Percentiles rank a stretch among this genome's conserved stretches.
These are phyloP conservation scores for Campoletis sonorensis DNA, from an alignment of 1,140 invertebrate species.

Conservation along the genomic window DNA sequence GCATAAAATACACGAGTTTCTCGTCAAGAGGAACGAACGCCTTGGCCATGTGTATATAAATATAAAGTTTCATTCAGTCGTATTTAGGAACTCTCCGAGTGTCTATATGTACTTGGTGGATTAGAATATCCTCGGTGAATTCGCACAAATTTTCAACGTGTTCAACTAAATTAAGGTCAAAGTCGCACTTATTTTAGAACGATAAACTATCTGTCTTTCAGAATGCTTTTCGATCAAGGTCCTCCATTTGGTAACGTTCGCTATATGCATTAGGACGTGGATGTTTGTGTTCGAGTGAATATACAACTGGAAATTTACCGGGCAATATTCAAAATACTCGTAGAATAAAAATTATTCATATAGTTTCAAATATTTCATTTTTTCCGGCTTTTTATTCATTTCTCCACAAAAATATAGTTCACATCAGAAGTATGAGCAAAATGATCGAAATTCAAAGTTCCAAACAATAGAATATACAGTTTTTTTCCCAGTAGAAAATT, in stretches of 20 bases:
- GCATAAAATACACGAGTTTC: constrained; percentile 7
- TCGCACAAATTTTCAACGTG: background rate
- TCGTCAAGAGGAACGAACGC: constrained; percentile 20
- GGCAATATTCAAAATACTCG: no score
- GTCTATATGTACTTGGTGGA: background rate
- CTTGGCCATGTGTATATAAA: constrained; percentile 3
- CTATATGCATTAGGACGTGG: no score
- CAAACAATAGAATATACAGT: no score
- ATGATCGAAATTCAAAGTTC: no score
- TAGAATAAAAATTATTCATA: no score
- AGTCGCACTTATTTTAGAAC: background rate
- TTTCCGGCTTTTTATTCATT: no score
- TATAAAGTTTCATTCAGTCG: background rate
- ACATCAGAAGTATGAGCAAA: no score
- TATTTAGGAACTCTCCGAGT: background rate
- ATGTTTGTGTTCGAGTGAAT: no score
- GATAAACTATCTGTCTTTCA: background rate
- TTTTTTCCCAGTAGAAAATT: no score
- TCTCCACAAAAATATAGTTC: no score
- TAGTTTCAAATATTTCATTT: no score
- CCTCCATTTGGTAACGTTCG: background rate
- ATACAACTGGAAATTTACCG: no score
- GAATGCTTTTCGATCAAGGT: background rate
- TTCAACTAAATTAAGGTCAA: background rate
- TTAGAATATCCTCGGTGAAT: background rate